These are phyloP conservation scores for Eptesicus fuscus DNA, from an alignment of 2,113 vertebrate species.

Conservation along the genomic window DNA sequence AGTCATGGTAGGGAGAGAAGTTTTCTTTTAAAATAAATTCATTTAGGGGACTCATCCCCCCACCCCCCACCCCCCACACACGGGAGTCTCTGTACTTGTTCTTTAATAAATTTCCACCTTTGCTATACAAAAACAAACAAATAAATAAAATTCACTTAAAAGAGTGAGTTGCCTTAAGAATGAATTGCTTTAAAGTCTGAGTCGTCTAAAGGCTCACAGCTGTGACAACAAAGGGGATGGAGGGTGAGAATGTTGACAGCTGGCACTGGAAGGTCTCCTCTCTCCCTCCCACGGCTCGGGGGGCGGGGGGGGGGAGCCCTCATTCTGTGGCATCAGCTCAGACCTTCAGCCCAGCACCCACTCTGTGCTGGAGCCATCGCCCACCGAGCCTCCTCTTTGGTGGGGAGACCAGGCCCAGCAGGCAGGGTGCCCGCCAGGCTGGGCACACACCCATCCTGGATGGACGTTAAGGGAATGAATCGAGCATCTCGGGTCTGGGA, in stretches of 20 bases:
- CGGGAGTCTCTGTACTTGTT: no score
- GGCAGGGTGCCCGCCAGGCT: background rate
- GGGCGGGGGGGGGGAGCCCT: rapidly evolving
- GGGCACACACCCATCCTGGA: background rate
- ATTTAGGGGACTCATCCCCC: background rate
- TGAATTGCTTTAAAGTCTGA: background rate
- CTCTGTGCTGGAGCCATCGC: background rate
- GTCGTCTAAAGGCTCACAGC: background rate
- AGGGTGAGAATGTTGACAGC: background rate
- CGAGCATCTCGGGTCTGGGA: background rate
- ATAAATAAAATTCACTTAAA: background rate
- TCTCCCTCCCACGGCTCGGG: background rate
- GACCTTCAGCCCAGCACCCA: no score
- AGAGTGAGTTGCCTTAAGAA: background rate
- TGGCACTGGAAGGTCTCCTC: background rate
- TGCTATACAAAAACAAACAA: no score
- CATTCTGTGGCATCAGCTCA: background rate
- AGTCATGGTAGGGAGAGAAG: background rate
- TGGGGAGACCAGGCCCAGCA: background rate
- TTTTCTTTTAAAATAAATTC: background rate
- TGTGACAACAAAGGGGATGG: background rate
- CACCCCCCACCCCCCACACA: no score
- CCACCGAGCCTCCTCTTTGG: background rate
- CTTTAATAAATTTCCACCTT: no score
- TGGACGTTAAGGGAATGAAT: background rate